Percentiles rank a stretch among this genome's conserved stretches.
Evolutionary conservation across 2,113 vertebrate species (phyloP).

Genomic region (Vombatus ursinus): DNA sequence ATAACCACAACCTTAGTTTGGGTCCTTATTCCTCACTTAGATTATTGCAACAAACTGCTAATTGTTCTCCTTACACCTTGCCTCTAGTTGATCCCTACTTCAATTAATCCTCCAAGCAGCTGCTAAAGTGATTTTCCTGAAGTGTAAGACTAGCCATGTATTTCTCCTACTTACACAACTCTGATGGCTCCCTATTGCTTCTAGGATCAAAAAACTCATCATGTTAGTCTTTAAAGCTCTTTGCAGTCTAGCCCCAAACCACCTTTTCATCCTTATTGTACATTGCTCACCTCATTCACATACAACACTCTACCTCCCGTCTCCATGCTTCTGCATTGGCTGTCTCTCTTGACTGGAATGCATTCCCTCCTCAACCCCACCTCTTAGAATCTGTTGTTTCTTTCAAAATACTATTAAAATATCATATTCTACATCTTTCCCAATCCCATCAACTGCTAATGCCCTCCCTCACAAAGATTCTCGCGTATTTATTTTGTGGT

Average conservation of each 20-base stretch:
- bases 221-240: neutral
- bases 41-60: neutral
- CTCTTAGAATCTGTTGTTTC: neutral
- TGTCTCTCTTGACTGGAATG: neutral
- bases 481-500: neutral
- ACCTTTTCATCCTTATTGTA: neutral
- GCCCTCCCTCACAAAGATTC: neutral
- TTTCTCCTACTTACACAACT: neutral
- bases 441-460: neutral
- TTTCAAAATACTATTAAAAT: neutral
- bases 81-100: neutral
- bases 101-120: neutral
- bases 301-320: neutral
- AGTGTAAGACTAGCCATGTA: neutral
- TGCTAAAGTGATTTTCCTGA: neutral
- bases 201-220: neutral
- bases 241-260: neutral
- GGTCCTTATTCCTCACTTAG: neutral
- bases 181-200: neutral
- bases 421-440: neutral
- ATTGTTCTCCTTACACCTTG: neutral
- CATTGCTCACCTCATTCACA: neutral
- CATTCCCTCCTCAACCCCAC: neutral
- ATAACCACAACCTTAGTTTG: neutral
- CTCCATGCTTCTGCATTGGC: neutral